Conservation (phyloP, 2,888 invertebrate species). For the Cactoblastis cactorum region DNA sequence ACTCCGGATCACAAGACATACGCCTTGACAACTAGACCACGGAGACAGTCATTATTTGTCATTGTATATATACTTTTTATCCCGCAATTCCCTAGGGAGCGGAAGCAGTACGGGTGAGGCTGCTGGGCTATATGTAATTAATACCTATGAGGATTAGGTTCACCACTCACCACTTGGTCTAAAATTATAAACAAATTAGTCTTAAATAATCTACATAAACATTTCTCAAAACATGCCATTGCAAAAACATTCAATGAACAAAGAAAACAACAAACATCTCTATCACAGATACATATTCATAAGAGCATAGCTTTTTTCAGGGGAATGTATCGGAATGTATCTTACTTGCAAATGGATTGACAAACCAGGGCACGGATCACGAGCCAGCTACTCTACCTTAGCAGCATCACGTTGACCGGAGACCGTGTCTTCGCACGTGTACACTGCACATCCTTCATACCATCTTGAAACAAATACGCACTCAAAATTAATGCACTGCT, state of each 20-base stretch:
- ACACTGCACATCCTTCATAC: conserved; percentile 40
- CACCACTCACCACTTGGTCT: too few relatives aligned
- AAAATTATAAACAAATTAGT: too few relatives aligned
- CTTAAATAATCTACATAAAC: too few relatives aligned
- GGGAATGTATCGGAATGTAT: conserved; percentile 2
- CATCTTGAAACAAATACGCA: conserved; percentile 30
- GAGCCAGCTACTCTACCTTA: conserved; percentile 9
- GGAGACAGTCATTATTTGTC: too few relatives aligned
- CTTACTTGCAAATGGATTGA: conserved; percentile 6
- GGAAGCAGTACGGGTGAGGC: too few relatives aligned
- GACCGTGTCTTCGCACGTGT: conserved; percentile 44
- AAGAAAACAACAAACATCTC: not conserved
- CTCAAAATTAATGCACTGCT: conserved; percentile 41
- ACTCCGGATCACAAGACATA: too few relatives aligned
- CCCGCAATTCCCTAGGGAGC: too few relatives aligned
- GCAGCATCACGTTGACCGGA: conserved; percentile 40
- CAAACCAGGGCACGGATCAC: conserved; percentile 14
- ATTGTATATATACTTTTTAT: too few relatives aligned
- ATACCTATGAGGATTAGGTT: too few relatives aligned
- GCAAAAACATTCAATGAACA: not conserved
- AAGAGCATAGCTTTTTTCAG: not conserved
- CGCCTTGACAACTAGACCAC: too few relatives aligned
- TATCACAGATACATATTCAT: conserved; percentile 7
- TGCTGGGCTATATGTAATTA: too few relatives aligned
- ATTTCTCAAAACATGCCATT: not conserved